These are phyloP conservation scores for Eublepharis macularius DNA, from an alignment of 2,113 vertebrate genomes.

Conservation along the genomic window DNA sequence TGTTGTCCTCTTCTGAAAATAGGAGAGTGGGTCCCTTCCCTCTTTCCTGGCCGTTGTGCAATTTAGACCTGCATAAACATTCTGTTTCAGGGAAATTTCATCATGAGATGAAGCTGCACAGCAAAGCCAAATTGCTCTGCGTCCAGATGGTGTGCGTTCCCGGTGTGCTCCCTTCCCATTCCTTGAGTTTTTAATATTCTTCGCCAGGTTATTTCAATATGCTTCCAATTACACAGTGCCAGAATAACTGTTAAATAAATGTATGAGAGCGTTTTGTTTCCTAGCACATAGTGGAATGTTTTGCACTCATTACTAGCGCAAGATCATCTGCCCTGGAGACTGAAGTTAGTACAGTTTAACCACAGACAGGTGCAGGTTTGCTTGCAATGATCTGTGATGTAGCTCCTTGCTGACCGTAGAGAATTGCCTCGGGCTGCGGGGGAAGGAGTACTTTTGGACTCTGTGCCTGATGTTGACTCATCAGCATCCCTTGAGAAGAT, in stretches of 20 bases:
- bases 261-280: slow-evolving; percentile 37
- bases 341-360: background rate
- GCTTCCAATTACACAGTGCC: slow-evolving; percentile 30
- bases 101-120: slow-evolving; percentile 21
- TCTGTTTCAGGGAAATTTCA: slow-evolving; percentile 34
- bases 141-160: slow-evolving; percentile 43
- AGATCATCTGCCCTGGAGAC: slow-evolving; percentile 26
- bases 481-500: background rate
- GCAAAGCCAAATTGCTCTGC: slow-evolving; percentile 15
- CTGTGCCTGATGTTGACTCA: background rate
- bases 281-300: slow-evolving; percentile 33
- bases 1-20: slow-evolving; percentile 12
- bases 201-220: slow-evolving; percentile 32
- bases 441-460: background rate
- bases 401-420: slow-evolving; percentile 10
- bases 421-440: background rate
- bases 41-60: slow-evolving; percentile 4
- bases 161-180: slow-evolving; percentile 13
- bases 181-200: slow-evolving; percentile 38
- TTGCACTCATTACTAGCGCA: slow-evolving; percentile 15
- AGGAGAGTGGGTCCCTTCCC: background rate
- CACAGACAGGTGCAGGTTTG: slow-evolving; percentile 25
- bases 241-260: slow-evolving; percentile 58
- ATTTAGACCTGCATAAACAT: slow-evolving; percentile 35
- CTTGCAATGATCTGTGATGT: background rate